Evolutionary conservation across 2,113 vertebrate genomes (phyloP).

Genomic region (Mirza zaza): DNA sequence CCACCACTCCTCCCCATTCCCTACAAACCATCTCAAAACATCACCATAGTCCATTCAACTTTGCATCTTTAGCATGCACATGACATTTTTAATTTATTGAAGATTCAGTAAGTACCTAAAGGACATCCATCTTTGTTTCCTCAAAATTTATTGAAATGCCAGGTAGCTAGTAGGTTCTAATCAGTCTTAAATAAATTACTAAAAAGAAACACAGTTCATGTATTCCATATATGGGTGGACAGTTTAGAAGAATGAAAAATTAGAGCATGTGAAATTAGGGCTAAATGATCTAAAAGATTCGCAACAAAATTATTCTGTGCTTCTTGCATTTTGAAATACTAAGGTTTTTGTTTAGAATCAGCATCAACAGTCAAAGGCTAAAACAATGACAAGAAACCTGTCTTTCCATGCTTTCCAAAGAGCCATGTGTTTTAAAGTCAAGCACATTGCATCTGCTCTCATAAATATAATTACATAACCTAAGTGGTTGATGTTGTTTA

Average conservation of each 20-base stretch:
- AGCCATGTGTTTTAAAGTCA: slow-evolving; percentile 11
- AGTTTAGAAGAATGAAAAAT: slow-evolving; percentile 23
- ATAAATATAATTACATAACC: slow-evolving; percentile 17
- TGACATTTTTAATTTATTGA: neutral
- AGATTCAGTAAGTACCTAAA: slow-evolving; percentile 14
- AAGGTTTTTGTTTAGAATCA: neutral
- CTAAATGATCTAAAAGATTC: slow-evolving; percentile 13
- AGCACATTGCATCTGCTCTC: neutral
- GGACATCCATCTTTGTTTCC: neutral
- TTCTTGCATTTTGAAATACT: neutral
- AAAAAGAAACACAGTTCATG: neutral
- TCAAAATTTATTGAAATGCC: slow-evolving; percentile 30
- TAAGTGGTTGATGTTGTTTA: slow-evolving; percentile 27
- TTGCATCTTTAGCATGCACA: neutral
- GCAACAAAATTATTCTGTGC: neutral
- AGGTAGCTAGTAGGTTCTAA: neutral
- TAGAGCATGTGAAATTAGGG: neutral
- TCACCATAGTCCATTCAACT: neutral
- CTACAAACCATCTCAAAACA: neutral
- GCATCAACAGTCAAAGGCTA: slow-evolving; percentile 2
- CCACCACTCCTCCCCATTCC: neutral
- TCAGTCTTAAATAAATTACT: slow-evolving; percentile 36
- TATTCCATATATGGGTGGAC: neutral
- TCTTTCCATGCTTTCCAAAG: neutral
- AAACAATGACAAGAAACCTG: neutral